Conservation (phyloP, 2,888 invertebrate species). For the Phengaris alcon region DNA sequence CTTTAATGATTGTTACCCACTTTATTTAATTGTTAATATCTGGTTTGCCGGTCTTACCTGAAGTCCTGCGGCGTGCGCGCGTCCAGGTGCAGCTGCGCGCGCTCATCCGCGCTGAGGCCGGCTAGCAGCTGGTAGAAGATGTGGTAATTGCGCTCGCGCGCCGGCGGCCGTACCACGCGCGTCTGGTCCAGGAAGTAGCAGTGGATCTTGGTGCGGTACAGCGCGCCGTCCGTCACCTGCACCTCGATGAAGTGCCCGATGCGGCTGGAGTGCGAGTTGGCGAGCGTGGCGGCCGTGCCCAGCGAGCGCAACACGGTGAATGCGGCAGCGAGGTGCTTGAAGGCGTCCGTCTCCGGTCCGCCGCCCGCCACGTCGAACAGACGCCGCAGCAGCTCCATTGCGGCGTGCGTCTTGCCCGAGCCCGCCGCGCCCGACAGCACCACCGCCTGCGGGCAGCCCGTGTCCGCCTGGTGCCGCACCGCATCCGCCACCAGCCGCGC, state of each 20-base stretch:
- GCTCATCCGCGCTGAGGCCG: constrained; percentile 92
- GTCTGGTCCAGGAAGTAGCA: constrained; percentile 97
- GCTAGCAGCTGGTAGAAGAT: constrained; percentile 98
- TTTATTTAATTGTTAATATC: too few species aligned
- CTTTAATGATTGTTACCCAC: too few species aligned
- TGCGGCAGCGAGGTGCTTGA: constrained; percentile 96
- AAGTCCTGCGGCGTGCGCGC: constrained; percentile 90
- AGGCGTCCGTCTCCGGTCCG: constrained; percentile 96
- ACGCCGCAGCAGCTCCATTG: constrained; percentile 93
- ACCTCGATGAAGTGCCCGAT: constrained; percentile 98
- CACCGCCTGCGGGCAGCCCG: constrained; percentile 96
- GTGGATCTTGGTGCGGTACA: constrained; percentile 97
- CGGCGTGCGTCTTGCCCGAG: constrained; percentile 95
- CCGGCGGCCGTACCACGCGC: constrained; percentile 90
- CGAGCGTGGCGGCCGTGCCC: constrained; percentile 93
- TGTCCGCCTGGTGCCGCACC: constrained; percentile 95
- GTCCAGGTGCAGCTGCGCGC: constrained; percentile 89
- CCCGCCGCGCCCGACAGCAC: constrained; percentile 95
- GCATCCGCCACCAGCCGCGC: constrained; percentile 94
- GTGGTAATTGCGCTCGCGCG: constrained; percentile 96
- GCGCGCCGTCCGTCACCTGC: constrained; percentile 95
- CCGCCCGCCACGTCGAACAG: constrained; percentile 96
- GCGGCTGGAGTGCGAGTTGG: constrained; percentile 95
- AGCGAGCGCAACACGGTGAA: constrained; percentile 95
- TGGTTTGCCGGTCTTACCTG: constrained; percentile 61